Evolutionary conservation across 2,888 invertebrate genomes (phyloP).

Genomic region (Andrena flavipes): DNA sequence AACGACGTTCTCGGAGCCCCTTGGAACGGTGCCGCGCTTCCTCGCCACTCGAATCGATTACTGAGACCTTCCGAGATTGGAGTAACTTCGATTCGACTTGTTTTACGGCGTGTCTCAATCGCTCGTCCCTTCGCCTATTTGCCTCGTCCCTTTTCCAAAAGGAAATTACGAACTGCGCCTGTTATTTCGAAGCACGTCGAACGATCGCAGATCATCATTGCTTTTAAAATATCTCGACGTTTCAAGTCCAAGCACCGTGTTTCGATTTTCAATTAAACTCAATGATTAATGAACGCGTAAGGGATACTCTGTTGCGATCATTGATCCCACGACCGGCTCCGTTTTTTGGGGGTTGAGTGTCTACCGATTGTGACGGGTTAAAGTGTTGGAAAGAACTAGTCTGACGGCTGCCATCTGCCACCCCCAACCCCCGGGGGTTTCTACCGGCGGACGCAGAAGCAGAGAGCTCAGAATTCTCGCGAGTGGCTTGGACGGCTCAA

Average conservation of each 20-base stretch:
- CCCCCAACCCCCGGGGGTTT: slow-evolving; percentile 78
- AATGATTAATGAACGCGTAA: neutral
- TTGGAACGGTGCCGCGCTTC: slow-evolving; percentile 45
- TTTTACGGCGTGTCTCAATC: slow-evolving; percentile 62
- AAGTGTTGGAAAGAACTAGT: slow-evolving; percentile 78
- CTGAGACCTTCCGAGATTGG: slow-evolving; percentile 76
- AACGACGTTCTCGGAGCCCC: slow-evolving; percentile 62
- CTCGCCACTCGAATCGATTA: slow-evolving; percentile 76
- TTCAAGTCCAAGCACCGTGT: no score
- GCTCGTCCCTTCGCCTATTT: slow-evolving; percentile 41
- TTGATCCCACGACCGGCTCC: slow-evolving; percentile 37
- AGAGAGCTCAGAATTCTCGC: slow-evolving; percentile 69
- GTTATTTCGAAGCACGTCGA: neutral
- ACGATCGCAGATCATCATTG: neutral
- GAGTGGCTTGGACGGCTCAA: slow-evolving; percentile 83
- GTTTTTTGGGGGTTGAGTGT: slow-evolving; percentile 51
- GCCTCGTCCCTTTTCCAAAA: slow-evolving; percentile 22
- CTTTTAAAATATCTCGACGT: neutral
- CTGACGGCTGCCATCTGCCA: slow-evolving; percentile 81
- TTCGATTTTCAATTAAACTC: neutral
- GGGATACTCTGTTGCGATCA: slow-evolving; percentile 10
- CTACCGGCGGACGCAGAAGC: slow-evolving; percentile 70
- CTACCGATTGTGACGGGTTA: slow-evolving; percentile 59
- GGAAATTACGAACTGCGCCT: slow-evolving; percentile 48
- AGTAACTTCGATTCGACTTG: slow-evolving; percentile 72